These are phyloP conservation scores for Spatula clypeata DNA, from an alignment of 2,797 vertebrate species.

Conservation along the genomic window DNA sequence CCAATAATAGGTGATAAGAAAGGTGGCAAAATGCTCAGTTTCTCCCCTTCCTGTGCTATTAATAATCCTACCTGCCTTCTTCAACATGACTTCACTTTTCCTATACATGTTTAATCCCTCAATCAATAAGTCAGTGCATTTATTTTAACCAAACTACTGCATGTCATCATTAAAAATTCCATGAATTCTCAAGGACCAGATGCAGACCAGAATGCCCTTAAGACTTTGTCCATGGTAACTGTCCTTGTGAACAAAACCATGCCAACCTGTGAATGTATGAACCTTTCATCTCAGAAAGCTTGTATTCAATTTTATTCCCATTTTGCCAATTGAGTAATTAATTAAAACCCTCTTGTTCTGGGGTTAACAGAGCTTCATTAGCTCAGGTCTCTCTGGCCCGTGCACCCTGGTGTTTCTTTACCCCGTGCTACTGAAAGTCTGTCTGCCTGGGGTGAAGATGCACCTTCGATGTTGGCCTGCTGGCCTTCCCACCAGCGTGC, in stretches of 20 bases:
- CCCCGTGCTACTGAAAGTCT: not conserved
- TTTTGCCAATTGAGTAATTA: not conserved
- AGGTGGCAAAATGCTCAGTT: not conserved
- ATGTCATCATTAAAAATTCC: not conserved
- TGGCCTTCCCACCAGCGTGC: not conserved
- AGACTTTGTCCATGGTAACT: not conserved
- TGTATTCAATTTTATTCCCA: not conserved
- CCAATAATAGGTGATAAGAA: not conserved
- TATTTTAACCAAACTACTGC: constrained; percentile 3
- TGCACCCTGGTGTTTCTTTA: not conserved
- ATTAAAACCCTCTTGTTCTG: not conserved
- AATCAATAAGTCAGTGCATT: not conserved
- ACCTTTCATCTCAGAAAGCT: not conserved
- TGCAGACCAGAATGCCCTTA: not conserved
- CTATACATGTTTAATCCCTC: not conserved
- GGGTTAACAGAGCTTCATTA: not conserved
- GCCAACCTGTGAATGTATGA: not conserved
- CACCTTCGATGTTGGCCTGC: not conserved
- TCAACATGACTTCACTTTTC: not conserved
- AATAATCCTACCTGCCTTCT: not conserved
- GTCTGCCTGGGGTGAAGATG: not conserved
- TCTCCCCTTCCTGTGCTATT: not conserved
- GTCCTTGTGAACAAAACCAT: not conserved
- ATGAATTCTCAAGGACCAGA: not conserved
- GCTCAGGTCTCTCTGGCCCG: not conserved